Evolutionary conservation across 2,113 vertebrate genomes (phyloP), one percentile per base, ranked within the genome.

Genomic region (Arizona elegans): DNA sequence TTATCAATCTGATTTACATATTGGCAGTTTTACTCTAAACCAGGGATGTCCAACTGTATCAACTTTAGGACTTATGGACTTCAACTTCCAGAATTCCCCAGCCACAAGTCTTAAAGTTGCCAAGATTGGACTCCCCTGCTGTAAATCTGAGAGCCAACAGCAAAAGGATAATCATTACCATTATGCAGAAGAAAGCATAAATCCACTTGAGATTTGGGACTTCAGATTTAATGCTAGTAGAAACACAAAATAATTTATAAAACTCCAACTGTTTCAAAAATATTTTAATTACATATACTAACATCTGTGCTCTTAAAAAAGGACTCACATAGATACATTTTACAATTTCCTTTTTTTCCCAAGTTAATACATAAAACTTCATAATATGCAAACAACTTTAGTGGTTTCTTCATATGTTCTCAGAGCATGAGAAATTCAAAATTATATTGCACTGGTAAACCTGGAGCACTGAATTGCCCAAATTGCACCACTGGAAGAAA

Each of bases 281-380:
- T 90, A 86, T 54, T 93, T 90, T 93, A 50, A 90, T 92, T 92
- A 89, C 70, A 90, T 93, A 87, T 58, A 70, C n/a, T 33, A 92
- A 88, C 70, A 11, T 13, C 7, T 88, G 86, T 54, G 33, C 4
- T 89, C 13, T 88, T 54, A 70, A 87, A 47, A 90, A 33, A 90
- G n/a, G 47, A 54, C 47, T 43, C 62, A 56, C 52, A 87, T 33
- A 54, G 56, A 90, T 65, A 90, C 43, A 93, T 58, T 13, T 56
- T 85, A 92, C 24, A 47, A 19, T 50, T 58, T 33, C 9, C 23
- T 19, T 62, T 62, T 89, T 86, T 92, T 24, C 86, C 43, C 33
- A 89, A 89, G 12, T 54, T 55, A 88, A 58, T 56, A 54, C 15
- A 58, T 23, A 90, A 23, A 59, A 62, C 86, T 62, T 43, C 9